Percentiles rank a stretch among this genome's conserved stretches.
These are phyloP conservation scores for Drosophila meridiana DNA, from an alignment of 2,888 invertebrate species.

Conservation along the genomic window DNA sequence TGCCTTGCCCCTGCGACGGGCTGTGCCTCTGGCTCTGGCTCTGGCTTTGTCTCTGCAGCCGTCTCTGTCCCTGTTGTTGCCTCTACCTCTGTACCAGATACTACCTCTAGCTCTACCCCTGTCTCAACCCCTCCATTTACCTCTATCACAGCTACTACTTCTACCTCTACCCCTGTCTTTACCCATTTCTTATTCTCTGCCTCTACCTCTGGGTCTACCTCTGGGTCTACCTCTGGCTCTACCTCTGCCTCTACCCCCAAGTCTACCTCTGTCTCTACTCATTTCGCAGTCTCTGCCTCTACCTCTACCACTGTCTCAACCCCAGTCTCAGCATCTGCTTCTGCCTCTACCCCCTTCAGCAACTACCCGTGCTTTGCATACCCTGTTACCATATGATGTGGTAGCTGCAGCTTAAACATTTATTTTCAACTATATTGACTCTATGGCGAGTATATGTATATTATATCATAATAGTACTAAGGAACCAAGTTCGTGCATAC, in stretches of 20 bases:
- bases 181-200: too few species aligned
- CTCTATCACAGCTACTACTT: neutral
- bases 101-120: neutral
- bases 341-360: neutral
- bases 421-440: neutral
- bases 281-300: neutral
- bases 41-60: neutral
- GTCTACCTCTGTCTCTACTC: neutral
- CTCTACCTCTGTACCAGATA: neutral
- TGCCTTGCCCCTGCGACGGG: neutral
- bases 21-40: neutral
- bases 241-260: neutral
- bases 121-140: neutral
- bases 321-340: neutral
- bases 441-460: neutral
- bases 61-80: neutral
- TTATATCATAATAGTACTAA: neutral
- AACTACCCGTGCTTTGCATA: conserved; percentile 1
- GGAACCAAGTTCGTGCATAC: too few species aligned
- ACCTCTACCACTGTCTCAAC: neutral
- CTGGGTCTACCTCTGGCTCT: neutral
- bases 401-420: neutral
- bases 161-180: neutral
- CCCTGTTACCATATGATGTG: conserved; percentile 2
- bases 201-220: neutral